These are phyloP conservation scores for Syrrhaptes paradoxus DNA, from an alignment of 2,113 vertebrate species.

Conservation along the genomic window DNA sequence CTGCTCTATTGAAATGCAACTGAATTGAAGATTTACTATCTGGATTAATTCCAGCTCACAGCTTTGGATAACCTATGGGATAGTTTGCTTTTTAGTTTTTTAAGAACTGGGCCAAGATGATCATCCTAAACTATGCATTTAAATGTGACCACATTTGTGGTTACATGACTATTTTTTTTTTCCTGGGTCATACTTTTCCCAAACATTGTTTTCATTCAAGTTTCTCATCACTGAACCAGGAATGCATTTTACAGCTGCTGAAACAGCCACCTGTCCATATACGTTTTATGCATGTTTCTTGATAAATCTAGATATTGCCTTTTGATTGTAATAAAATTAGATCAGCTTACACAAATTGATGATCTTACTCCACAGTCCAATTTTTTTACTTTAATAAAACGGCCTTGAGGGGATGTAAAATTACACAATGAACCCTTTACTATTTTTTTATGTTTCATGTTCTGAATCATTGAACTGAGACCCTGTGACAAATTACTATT, in stretches of 20 bases:
- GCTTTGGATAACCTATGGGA: not conserved
- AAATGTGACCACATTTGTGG: not conserved
- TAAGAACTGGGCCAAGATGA: not conserved
- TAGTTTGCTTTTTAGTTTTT: not conserved
- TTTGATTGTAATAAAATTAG: not conserved
- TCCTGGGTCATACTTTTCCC: not conserved
- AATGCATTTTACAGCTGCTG: not conserved
- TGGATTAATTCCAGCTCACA: not conserved
- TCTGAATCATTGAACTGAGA: conserved; percentile 39
- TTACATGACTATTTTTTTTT: not conserved
- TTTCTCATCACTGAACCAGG: not conserved
- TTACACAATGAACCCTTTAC: not conserved
- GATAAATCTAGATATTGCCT: not conserved
- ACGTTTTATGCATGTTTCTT: not conserved
- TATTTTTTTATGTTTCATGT: conserved; percentile 11
- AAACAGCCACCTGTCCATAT: not conserved
- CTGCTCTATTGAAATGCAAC: not conserved
- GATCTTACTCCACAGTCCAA: not conserved
- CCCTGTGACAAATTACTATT: conserved; percentile 49
- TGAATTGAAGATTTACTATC: not conserved
- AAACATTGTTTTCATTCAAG: not conserved
- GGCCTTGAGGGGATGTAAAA: not conserved
- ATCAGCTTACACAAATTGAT: not conserved
- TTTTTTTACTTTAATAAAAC: not conserved
- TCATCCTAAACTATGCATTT: not conserved